Base-by-base conservation (phyloP, 2,888 invertebrate genomes). In the Rotaria socialis region DNA sequence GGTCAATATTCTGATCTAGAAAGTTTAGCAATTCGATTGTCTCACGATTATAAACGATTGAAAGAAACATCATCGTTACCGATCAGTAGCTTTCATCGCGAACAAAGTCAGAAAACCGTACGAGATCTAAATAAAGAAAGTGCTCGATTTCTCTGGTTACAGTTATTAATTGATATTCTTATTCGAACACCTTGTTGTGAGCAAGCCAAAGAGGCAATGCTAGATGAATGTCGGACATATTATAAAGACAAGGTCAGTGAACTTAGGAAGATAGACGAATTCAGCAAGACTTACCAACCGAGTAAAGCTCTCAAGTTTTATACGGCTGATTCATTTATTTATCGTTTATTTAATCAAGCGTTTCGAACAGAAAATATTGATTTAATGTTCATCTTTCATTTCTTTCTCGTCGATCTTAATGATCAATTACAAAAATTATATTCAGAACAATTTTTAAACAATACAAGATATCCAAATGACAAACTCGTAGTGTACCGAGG, bases 301-400 rank as follows among this genome's bases (percentile, higher is more conserved):
- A 67, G 11, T 6, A 10, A 67, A 67, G 67, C 67, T 67, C 27
- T 67, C 10, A 8, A 27, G 19, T 67, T 27, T 27, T 67, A 67
- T 67, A 67, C 67, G 27, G 16, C 4, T n/a, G 67, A 27, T 16
- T 27, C 27, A 27, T 67, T 67, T 67, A n/a, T 67, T 10, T 67
- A 27, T 67, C 67, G 67, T 27, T 16, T 67, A 67, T 67, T 67
- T 14, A 67, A 67, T 67, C 67, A 16, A 67, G 67, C 67, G 4
- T 16, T 67, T 27, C 67, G 67, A 27, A 67, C 27, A 67, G 67
- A 67, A 67, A 67, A 67, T 67, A 67, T 67, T 67, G 67, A 67
- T 67, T 19, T 67, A 11, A 14, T 67, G 4, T 67, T 67, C 27
- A 27, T 67, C 8, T 67, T 27, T 16, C 67, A n/a, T 16, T 67